Percentiles rank a stretch among this genome's conserved stretches.
Conservation (phyloP, 2,113 vertebrate genomes). For the Ptyas mucosa region DNA sequence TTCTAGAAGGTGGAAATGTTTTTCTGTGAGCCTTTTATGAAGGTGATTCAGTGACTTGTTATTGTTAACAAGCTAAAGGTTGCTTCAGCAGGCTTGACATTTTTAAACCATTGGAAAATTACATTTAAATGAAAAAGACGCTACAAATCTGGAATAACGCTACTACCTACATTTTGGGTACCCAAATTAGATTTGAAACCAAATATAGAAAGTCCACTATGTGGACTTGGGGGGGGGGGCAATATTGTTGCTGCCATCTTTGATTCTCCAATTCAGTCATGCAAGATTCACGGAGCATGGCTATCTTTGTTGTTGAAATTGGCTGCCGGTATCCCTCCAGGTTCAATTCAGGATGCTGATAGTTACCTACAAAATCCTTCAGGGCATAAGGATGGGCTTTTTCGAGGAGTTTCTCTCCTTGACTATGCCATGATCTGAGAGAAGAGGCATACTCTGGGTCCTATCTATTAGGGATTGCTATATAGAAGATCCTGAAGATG, state of each 20-base stretch:
- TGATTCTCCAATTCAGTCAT: not conserved
- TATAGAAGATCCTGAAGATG: not conserved
- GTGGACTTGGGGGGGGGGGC: not conserved
- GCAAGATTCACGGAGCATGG: not conserved
- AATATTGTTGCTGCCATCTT: not conserved
- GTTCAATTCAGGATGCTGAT: not conserved
- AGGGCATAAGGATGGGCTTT: not conserved
- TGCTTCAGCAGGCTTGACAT: conserved; percentile 44
- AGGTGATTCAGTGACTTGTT: conserved; percentile 22
- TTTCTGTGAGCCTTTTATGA: conserved; percentile 37
- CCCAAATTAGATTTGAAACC: not conserved
- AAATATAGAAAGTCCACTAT: not conserved
- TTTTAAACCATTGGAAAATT: conserved; percentile 13
- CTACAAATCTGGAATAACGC: not conserved
- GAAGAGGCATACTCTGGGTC: not conserved
- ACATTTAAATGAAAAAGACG: not conserved
- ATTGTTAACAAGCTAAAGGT: conserved; percentile 25
- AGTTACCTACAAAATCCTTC: not conserved
- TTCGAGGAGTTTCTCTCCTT: not conserved
- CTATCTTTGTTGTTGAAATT: not conserved
- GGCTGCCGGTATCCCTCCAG: not conserved
- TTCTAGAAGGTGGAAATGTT: conserved; percentile 2
- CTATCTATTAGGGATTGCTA: not conserved
- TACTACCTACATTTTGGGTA: not conserved
- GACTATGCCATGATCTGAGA: not conserved